phyloP scores from a whole-genome alignment of 2,888 invertebrate species.

The Odontocerum albicorne region DNA sequence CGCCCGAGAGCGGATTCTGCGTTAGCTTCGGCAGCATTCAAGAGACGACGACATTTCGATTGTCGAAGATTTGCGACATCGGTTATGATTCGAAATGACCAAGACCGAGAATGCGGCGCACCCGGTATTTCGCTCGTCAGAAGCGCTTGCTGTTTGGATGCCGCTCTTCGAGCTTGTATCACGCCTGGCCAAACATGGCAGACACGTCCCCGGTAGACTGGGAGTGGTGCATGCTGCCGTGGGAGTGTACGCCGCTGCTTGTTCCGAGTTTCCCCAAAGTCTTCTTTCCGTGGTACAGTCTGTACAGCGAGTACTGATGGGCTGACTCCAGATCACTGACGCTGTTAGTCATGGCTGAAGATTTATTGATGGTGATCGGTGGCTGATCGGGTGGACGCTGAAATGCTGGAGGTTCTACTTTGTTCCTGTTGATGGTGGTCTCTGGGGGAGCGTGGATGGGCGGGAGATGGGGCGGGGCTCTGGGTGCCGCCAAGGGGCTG shows the following conservation, averaged over 20 bases:
- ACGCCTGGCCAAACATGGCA: constrained; percentile 65
- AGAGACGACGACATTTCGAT: no score
- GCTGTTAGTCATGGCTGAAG: constrained; percentile 38
- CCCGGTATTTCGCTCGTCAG: constrained; percentile 4
- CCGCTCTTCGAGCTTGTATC: constrained; percentile 48
- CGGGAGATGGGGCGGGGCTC: constrained; percentile 41
- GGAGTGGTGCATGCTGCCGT: constrained; percentile 56
- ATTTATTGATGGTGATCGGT: constrained; percentile 40
- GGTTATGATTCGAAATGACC: not conserved
- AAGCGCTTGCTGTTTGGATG: constrained; percentile 32
- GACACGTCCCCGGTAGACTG: constrained; percentile 68
- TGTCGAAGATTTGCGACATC: no score
- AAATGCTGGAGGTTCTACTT: constrained; percentile 43
- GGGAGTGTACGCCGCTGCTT: constrained; percentile 32
- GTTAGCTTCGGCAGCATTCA: no score
- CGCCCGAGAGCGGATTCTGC: no score
- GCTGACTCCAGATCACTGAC: constrained; percentile 41
- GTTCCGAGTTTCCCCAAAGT: constrained; percentile 29
- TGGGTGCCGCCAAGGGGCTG: constrained; percentile 51
- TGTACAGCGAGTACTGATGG: constrained; percentile 48
- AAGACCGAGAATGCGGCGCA: not conserved
- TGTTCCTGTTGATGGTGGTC: constrained; percentile 39
- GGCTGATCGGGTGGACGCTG: constrained; percentile 46
- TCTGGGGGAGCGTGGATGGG: constrained; percentile 22
- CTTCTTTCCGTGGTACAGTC: constrained; percentile 46